Percentiles rank a stretch among this genome's conserved stretches.
Evolutionary conservation across 2,113 vertebrate species (phyloP).

Genomic region (Erythrocercus mccallii): DNA sequence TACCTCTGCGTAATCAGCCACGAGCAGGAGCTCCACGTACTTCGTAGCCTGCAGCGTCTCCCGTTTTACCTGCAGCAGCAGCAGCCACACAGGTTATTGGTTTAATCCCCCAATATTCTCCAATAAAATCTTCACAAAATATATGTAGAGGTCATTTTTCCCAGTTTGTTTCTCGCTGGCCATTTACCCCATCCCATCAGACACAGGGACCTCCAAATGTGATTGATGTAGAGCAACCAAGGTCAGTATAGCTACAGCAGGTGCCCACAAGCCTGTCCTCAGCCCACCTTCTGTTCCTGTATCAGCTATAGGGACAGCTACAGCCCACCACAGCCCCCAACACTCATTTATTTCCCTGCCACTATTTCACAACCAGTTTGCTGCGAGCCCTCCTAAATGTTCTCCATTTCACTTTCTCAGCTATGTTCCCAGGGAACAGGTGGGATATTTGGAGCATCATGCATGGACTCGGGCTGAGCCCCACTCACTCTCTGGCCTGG

Average conservation of each 20-base stretch:
- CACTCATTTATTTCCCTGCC: background rate
- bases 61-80: conserved; percentile 78
- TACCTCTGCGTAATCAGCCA: conserved; percentile 95
- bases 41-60: conserved; percentile 82
- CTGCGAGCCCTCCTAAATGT: background rate
- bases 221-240: background rate
- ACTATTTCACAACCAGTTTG: background rate
- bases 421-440: background rate
- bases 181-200: background rate
- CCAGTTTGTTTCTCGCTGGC: background rate
- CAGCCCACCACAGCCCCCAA: background rate
- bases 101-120: background rate
- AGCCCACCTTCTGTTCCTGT: background rate
- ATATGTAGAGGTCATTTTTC: fast-evolving
- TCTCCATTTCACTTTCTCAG: background rate
- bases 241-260: background rate
- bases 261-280: background rate
- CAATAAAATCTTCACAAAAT: background rate
- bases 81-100: background rate
- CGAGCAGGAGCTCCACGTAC: conserved; percentile 93
- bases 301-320: fast-evolving
- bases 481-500: conserved; percentile 75
- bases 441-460: background rate
- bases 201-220: background rate
- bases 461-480: background rate